phyloP scores from a whole-genome alignment of 2,113 vertebrate genomes.

The Camelus dromedarius region DNA sequence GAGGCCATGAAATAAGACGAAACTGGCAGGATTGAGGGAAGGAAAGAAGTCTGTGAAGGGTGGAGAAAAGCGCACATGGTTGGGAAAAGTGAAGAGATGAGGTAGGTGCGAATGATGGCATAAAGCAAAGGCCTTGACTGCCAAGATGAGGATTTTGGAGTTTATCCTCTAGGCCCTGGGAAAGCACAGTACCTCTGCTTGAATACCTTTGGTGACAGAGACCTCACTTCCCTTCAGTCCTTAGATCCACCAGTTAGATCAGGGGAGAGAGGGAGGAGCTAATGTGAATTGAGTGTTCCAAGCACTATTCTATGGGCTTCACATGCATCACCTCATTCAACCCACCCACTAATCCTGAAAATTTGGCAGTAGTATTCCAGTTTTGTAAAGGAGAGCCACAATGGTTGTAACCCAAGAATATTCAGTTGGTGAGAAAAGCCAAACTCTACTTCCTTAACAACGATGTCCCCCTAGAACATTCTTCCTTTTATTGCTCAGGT shows the following conservation, averaged over 20 bases:
- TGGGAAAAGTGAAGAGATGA: neutral
- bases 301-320: neutral
- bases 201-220: neutral
- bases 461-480: neutral
- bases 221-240: neutral
- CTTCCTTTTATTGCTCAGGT: neutral
- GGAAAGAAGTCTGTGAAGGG: neutral
- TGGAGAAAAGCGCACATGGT: neutral
- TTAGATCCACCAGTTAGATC: neutral
- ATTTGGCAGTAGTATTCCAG: neutral
- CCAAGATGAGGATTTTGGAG: neutral
- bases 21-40: neutral
- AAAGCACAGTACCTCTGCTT: neutral
- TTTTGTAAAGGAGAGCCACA: neutral
- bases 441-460: neutral
- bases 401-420: neutral
- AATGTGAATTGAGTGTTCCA: neutral
- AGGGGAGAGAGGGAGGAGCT: neutral
- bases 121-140: neutral
- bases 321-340: neutral
- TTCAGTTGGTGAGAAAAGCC: neutral
- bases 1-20: neutral
- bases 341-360: neutral
- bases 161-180: neutral
- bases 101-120: neutral